Evolutionary conservation across 2,888 invertebrate genomes (phyloP).

Genomic region (Caenorhabditis zanzibari): DNA sequence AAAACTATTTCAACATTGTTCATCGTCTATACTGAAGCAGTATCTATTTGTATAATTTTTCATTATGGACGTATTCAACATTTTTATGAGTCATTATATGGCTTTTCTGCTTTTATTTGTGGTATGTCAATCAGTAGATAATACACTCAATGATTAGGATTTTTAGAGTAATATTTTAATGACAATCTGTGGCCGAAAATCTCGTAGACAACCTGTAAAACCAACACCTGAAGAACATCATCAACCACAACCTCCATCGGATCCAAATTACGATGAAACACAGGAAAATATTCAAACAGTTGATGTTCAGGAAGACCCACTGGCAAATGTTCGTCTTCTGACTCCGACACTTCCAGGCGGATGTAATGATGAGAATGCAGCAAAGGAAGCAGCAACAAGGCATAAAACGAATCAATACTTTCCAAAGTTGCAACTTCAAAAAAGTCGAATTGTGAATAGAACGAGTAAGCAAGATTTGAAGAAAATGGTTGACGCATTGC

Average conservation of each 20-base stretch:
- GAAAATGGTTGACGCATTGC: constrained; percentile 32
- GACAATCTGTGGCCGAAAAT: constrained; percentile 34
- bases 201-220: not conserved
- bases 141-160: not conserved
- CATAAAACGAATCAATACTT: constrained; percentile 57
- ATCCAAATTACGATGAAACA: constrained; percentile 43
- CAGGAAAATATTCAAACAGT: constrained; percentile 51
- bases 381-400: constrained; percentile 56
- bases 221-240: not conserved
- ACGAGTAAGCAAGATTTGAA: constrained; percentile 39
- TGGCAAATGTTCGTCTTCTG: constrained; percentile 56
- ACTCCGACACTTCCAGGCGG: constrained; percentile 53
- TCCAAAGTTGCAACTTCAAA: constrained; percentile 56
- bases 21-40: not conserved
- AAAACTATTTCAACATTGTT: too few relatives aligned
- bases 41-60: constrained; percentile 18
- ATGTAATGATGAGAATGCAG: constrained; percentile 64
- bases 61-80: constrained; percentile 26
- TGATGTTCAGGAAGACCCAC: constrained; percentile 47
- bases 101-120: constrained; percentile 19
- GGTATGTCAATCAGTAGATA: not conserved
- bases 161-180: constrained; percentile 37
- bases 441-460: constrained; percentile 33
- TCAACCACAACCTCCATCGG: not conserved
- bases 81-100: constrained; percentile 23